These are phyloP conservation scores for Prostheceraeus crozeri DNA, from an alignment of 2,888 invertebrate genomes.

Conservation along the genomic window DNA sequence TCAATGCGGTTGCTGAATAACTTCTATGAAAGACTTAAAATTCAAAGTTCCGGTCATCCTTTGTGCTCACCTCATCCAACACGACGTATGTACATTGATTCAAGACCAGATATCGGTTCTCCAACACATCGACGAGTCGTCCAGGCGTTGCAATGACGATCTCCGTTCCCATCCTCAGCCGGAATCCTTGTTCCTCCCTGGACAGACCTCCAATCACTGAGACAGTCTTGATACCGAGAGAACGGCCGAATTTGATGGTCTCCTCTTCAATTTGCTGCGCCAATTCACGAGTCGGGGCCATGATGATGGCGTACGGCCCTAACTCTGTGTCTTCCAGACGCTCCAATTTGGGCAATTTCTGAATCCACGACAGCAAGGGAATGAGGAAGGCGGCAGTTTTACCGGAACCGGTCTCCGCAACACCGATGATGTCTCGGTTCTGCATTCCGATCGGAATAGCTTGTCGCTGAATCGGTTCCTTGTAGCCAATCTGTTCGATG, in stretches of 20 bases:
- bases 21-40: no score
- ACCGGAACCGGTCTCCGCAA: slow-evolving; percentile 97
- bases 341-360: slow-evolving; percentile 87
- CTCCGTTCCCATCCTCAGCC: slow-evolving; percentile 82
- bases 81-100: slow-evolving; percentile 96
- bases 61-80: slow-evolving; percentile 62
- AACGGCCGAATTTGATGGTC: slow-evolving; percentile 85
- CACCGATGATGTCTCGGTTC: slow-evolving; percentile 82
- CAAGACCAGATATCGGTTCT: slow-evolving; percentile 90
- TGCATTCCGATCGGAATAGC: slow-evolving; percentile 89
- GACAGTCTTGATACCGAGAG: slow-evolving; percentile 52
- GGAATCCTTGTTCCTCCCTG: slow-evolving; percentile 94
- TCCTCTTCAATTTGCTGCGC: slow-evolving; percentile 99
- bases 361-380: slow-evolving; percentile 93
- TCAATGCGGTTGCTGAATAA: no score
- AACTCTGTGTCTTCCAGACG: slow-evolving; percentile 56
- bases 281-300: slow-evolving; percentile 97
- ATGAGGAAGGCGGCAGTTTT: slow-evolving; percentile 97
- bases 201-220: slow-evolving; percentile 64
- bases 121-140: slow-evolving; percentile 93
- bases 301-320: slow-evolving; percentile 95
- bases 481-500: slow-evolving; percentile 62
- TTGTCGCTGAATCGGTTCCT: slow-evolving; percentile 93
- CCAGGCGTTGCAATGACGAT: slow-evolving; percentile 99
- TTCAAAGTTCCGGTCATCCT: no score